Evolutionary conservation across 2,888 invertebrate genomes (phyloP).

Genomic region (Standfussiana lucernea): DNA sequence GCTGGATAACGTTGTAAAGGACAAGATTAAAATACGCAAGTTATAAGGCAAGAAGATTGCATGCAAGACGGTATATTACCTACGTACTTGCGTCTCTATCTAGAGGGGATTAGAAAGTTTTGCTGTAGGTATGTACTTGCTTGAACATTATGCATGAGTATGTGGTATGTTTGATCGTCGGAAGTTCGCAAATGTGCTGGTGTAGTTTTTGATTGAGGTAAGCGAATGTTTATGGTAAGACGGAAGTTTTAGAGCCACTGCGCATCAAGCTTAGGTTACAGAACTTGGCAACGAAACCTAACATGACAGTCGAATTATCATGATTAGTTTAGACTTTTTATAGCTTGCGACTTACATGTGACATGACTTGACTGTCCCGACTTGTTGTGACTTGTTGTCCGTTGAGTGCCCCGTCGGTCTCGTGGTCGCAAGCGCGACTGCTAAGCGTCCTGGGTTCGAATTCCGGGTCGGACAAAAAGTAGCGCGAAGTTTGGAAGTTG

Average conservation of each 20-base stretch:
- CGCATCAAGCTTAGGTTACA: neutral
- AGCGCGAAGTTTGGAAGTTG: no score
- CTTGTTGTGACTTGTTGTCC: no score
- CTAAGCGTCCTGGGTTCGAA: no score
- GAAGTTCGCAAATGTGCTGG: neutral
- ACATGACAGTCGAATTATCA: neutral
- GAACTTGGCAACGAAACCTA: neutral
- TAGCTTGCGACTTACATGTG: neutral
- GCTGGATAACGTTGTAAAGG: neutral
- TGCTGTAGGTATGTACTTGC: neutral
- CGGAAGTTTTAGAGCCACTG: neutral
- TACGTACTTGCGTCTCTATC: neutral
- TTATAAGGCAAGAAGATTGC: conserved; percentile 18
- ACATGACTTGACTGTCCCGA: no score
- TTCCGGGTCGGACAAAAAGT: no score
- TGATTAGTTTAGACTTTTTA: neutral
- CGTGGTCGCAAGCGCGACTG: no score
- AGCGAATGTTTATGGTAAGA: neutral
- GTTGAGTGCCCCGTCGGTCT: no score
- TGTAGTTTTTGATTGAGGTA: neutral
- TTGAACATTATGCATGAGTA: neutral
- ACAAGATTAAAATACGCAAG: conserved; percentile 33
- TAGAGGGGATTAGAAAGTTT: conserved; percentile 12
- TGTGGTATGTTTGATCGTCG: neutral
- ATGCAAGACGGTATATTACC: neutral